Conservation (phyloP, 30 jellyfish, hydroid and myxozoan species). For the Turritopsis rubra region DNA sequence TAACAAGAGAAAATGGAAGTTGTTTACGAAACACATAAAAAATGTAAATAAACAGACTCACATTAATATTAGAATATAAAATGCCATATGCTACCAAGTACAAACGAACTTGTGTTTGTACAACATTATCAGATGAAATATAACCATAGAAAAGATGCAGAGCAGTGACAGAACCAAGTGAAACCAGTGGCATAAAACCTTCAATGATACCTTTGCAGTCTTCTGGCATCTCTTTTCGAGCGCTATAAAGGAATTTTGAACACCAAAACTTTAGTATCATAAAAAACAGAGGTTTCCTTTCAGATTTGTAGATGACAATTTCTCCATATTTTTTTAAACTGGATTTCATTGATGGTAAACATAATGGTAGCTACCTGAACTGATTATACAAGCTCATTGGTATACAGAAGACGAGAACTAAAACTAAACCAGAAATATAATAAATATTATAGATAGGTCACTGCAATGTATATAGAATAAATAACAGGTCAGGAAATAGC, state of each 20-base stretch:
- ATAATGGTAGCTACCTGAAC: neutral
- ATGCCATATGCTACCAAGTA: conserved; percentile 56
- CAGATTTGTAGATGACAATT: neutral
- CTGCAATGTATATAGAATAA: too few relatives aligned
- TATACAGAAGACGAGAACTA: neutral
- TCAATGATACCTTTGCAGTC: conserved; percentile 48
- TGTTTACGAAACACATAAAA: neutral
- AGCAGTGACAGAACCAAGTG: conserved; percentile 24
- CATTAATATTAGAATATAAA: conserved; percentile 68
- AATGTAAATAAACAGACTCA: conserved; percentile 11
- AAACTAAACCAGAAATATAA: neutral
- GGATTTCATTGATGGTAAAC: neutral
- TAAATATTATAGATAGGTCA: too few relatives aligned
- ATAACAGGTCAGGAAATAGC: too few relatives aligned
- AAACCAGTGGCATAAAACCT: conserved; percentile 75
- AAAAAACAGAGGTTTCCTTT: neutral
- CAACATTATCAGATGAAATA: conserved; percentile 41
- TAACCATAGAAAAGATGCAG: conserved; percentile 40
- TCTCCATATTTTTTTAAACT: neutral
- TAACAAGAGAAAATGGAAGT: neutral
- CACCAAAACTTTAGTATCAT: neutral
- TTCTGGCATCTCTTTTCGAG: conserved; percentile 61
- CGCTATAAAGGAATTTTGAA: conserved; percentile 35
- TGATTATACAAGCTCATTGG: conserved; percentile 21
- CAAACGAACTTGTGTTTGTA: conserved; percentile 39